Conservation (phyloP, 1,140 invertebrate genomes). For the Hyposmocoma kahamanoa region DNA sequence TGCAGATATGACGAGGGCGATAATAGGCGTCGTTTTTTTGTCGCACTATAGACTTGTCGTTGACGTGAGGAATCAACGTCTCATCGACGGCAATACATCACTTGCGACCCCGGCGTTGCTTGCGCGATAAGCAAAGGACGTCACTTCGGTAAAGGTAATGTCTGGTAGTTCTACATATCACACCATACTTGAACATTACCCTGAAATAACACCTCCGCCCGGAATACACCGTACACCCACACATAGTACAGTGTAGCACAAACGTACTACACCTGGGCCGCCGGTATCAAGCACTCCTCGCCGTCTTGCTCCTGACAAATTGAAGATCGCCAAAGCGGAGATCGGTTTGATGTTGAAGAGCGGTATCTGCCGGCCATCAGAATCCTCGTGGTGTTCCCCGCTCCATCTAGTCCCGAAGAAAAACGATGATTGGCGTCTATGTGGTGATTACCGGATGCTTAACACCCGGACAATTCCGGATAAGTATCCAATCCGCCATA, state of each 20-base stretch:
- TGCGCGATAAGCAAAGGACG: slow-evolving; percentile 7
- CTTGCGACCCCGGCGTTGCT: slow-evolving; percentile 1
- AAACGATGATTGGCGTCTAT: too few relatives aligned
- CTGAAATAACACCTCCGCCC: background rate
- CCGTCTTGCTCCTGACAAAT: too few relatives aligned
- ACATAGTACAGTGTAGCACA: background rate
- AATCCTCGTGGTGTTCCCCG: too few relatives aligned
- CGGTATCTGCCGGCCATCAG: too few relatives aligned
- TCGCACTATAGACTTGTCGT: background rate
- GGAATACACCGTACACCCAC: background rate
- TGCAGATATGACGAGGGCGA: background rate
- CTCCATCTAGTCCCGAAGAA: too few relatives aligned
- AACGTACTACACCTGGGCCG: too few relatives aligned
- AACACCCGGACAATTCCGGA: too few relatives aligned
- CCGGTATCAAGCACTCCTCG: too few relatives aligned
- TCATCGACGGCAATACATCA: slow-evolving; percentile 3
- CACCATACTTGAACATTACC: background rate
- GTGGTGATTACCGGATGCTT: too few relatives aligned
- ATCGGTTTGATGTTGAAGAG: too few relatives aligned
- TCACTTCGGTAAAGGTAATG: slow-evolving; percentile 6
- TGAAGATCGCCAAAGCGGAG: too few relatives aligned
- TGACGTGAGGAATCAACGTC: background rate
- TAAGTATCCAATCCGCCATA: too few relatives aligned
- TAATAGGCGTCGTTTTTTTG: background rate
- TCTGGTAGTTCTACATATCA: background rate